Conservation (phyloP, 2,113 vertebrate genomes). For the Oryzias curvinotus region DNA sequence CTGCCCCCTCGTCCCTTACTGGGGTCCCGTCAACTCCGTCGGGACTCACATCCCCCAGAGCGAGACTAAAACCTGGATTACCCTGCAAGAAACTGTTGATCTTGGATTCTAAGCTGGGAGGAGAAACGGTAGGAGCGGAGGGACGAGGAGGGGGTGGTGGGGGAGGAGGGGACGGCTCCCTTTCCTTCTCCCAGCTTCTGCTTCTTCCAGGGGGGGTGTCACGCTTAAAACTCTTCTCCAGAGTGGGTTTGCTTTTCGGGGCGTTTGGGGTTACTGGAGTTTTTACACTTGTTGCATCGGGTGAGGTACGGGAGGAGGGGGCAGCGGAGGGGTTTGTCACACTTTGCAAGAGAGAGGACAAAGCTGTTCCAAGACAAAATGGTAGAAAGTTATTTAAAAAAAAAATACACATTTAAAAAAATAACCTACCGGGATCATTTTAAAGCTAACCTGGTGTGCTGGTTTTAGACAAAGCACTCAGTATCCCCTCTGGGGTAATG, state of each 20-base stretch:
- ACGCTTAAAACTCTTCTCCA: constrained; percentile 63
- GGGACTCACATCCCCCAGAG: constrained; percentile 71
- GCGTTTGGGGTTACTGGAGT: constrained; percentile 79
- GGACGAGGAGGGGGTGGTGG: constrained; percentile 53
- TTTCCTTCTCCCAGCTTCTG: constrained; percentile 64
- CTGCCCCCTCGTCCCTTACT: constrained; percentile 90
- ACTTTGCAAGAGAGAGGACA: constrained; percentile 92
- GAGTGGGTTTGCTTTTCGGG: constrained; percentile 77
- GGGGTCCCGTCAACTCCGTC: constrained; percentile 92
- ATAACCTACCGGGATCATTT: neutral
- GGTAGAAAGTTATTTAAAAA: neutral
- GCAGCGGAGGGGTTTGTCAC: constrained; percentile 76
- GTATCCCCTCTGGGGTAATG: constrained; percentile 92
- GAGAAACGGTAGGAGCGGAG: constrained; percentile 69
- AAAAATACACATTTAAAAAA: neutral
- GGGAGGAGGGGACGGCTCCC: constrained; percentile 60
- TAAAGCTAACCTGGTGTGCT: constrained; percentile 85
- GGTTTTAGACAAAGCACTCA: constrained; percentile 92
- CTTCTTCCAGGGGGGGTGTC: constrained; percentile 51
- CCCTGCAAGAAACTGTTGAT: constrained; percentile 98
- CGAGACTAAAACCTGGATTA: constrained; percentile 92
- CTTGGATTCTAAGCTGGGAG: constrained; percentile 93
- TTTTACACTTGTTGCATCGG: constrained; percentile 69
- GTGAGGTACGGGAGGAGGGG: constrained; percentile 73
- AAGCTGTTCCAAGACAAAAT: constrained; percentile 74